Base-by-base conservation (phyloP, 1,140 invertebrate species). In the Drosophila insularis region DNA sequence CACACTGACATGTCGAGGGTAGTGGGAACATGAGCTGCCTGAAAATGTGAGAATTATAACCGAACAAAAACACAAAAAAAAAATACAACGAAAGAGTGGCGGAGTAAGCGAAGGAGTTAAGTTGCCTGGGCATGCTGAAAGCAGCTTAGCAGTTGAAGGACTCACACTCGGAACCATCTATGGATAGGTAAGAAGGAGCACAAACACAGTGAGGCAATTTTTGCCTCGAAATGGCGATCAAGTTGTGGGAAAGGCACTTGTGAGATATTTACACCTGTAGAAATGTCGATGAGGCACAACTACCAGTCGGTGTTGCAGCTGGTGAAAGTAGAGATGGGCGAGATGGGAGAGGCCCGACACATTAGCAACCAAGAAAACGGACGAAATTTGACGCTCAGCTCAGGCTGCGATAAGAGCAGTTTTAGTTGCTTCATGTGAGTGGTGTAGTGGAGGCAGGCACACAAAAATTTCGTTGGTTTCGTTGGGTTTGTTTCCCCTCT, bases 181-280 rank as follows among this genome's bases (percentile, higher is more conserved):
- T 1, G 35, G 35, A 37, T 37, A 27, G 35, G 35, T 11, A 3
- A 10, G 35, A 2, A 37, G 35, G 10, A 35, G 10, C 10, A 27
- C 27, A 5, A 27, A 27, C 14, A 17, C 43, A 46, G 43, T 50
- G 19, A 50, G 43, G 43, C 43, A 50, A 50, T 21, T 50, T 50
- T 50, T 50, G 43, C 14, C 27, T 27, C 27, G 27, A 27, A 5
- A 27, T 40, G 21, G 58, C 39, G 31, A 53, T 67, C 21, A 63
- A 62, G 53, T 35, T 35, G 32, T 35, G 53, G 27, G 23, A 56
- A 39, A 71, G 74, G 73, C 61, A 71, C 74, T 77, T 80, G 73
- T 50, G 46, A 77, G 81, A 82, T 69, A 73, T 79, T 82, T 86
- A 86, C 81, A 86, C 82, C 81, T 86, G 81, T 86, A 69, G 79